Evolutionary conservation across 1,140 invertebrate species (phyloP).

Genomic region (Diorhabda elongata): DNA sequence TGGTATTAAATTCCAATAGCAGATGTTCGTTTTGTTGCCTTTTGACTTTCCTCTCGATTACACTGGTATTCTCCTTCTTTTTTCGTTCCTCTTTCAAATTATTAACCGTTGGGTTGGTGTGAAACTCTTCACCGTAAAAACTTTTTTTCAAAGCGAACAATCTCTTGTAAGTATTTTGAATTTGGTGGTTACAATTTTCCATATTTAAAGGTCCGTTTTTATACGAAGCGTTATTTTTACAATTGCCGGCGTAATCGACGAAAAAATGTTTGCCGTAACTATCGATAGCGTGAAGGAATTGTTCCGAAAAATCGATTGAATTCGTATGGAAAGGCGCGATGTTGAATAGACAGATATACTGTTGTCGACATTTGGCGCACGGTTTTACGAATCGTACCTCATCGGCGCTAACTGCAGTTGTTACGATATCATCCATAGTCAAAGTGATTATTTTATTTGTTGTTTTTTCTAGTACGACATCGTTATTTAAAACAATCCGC

Average conservation of each 20-base stretch:
- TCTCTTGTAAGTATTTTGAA: slow-evolving; percentile 21
- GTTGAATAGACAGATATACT: slow-evolving; percentile 20
- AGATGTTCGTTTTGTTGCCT: slow-evolving; percentile 2
- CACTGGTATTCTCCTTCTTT: not conserved
- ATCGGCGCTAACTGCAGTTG: slow-evolving; percentile 7
- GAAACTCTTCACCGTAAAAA: slow-evolving; percentile 19
- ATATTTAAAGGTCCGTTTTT: slow-evolving; percentile 15
- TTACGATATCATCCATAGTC: slow-evolving; percentile 7
- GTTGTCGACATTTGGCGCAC: slow-evolving; percentile 15
- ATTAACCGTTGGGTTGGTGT: slow-evolving; percentile 10
- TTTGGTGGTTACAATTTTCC: slow-evolving; percentile 21
- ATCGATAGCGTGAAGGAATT: slow-evolving; percentile 23
- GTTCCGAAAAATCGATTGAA: not conserved
- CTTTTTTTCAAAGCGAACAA: slow-evolving; percentile 27
- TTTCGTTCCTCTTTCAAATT: not conserved
- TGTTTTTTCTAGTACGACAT: slow-evolving; percentile 5
- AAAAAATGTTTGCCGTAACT: slow-evolving; percentile 25
- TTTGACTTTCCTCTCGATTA: not conserved
- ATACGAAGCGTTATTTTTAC: slow-evolving; percentile 18
- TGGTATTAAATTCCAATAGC: slow-evolving; percentile 17
- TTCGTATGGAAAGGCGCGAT: slow-evolving; percentile 12
- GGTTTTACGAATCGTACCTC: slow-evolving; percentile 20
- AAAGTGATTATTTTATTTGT: slow-evolving; percentile 14
- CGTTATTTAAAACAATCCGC: slow-evolving; percentile 18
- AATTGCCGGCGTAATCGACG: slow-evolving; percentile 25